These are phyloP conservation scores for Diorhabda elongata DNA, from an alignment of 1,140 invertebrate species.

Conservation along the genomic window DNA sequence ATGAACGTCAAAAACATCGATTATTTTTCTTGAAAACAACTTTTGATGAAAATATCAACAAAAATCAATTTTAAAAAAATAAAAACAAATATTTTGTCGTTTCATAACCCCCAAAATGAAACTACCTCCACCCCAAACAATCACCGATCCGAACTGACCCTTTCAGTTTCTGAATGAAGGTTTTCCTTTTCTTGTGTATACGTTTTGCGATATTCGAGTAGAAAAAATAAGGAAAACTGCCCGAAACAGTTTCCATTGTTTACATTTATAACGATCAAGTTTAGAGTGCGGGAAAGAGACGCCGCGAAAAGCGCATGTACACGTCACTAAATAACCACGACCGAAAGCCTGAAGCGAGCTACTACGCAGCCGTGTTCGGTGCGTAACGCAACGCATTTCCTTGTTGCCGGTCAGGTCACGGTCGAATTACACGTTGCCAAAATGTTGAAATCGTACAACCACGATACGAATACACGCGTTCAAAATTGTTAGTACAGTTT, in stretches of 20 bases:
- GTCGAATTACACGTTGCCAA: slow-evolving; percentile 22
- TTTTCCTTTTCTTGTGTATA: background rate
- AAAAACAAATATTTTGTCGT: too few relatives aligned
- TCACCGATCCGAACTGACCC: background rate
- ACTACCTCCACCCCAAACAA: too few relatives aligned
- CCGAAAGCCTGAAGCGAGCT: background rate
- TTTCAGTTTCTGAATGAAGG: background rate
- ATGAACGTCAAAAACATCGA: too few relatives aligned
- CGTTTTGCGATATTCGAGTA: background rate
- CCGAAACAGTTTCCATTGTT: background rate
- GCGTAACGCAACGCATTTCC: slow-evolving; percentile 36
- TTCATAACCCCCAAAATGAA: too few relatives aligned
- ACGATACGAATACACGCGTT: too few relatives aligned
- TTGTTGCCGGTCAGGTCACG: slow-evolving; percentile 34
- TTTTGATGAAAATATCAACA: too few relatives aligned
- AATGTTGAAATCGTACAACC: background rate
- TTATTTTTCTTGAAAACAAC: too few relatives aligned
- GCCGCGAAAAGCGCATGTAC: slow-evolving; percentile 13
- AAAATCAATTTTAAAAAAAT: too few relatives aligned
- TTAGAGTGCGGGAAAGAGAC: slow-evolving; percentile 5
- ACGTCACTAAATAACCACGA: slow-evolving; percentile 11
- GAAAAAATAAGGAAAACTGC: background rate
- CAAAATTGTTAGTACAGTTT: too few relatives aligned
- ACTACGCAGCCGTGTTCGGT: slow-evolving; percentile 9
- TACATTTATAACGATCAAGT: background rate